phyloP scores from a whole-genome alignment of 1,140 invertebrate species.

The Tetraneura akinire region DNA sequence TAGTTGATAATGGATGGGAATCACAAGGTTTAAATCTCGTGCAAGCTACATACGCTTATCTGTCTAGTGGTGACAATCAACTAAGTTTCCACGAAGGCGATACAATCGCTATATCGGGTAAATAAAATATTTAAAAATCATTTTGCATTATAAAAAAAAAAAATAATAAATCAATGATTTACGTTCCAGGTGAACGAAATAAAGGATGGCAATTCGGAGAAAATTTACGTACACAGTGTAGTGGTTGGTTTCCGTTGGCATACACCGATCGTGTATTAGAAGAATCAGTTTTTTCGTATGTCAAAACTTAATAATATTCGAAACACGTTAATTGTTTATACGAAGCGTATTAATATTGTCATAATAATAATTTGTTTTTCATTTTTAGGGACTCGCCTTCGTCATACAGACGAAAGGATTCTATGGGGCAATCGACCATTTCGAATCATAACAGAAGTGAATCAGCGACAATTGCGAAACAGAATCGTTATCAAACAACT shows the following conservation, averaged over 20 bases:
- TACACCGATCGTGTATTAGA: conserved; percentile 76
- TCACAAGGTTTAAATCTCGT: conserved; percentile 67
- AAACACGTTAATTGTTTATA: background rate
- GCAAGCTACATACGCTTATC: conserved; percentile 83
- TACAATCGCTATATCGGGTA: conserved; percentile 80
- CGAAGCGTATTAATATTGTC: background rate
- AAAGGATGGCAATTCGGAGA: conserved; percentile 96
- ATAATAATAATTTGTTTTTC: background rate
- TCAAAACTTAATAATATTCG: conserved; percentile 40
- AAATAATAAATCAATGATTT: too few species aligned
- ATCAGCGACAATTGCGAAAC: conserved; percentile 56
- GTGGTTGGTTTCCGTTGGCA: conserved; percentile 92
- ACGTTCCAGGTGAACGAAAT: conserved; percentile 70
- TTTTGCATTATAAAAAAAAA: background rate
- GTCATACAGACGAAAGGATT: conserved; percentile 54
- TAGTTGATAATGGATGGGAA: conserved; percentile 62
- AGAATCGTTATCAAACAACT: conserved; percentile 53
- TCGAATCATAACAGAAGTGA: conserved; percentile 58
- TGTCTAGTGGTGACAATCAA: conserved; percentile 88
- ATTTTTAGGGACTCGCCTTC: conserved; percentile 53
- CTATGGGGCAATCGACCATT: conserved; percentile 53
- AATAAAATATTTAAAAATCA: conserved; percentile 50
- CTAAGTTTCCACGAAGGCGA: conserved; percentile 90
- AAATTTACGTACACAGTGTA: conserved; percentile 82
- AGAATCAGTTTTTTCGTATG: conserved; percentile 65